phyloP scores from a whole-genome alignment of 2,113 vertebrate genomes.

The Craseonycteris thonglongyai region DNA sequence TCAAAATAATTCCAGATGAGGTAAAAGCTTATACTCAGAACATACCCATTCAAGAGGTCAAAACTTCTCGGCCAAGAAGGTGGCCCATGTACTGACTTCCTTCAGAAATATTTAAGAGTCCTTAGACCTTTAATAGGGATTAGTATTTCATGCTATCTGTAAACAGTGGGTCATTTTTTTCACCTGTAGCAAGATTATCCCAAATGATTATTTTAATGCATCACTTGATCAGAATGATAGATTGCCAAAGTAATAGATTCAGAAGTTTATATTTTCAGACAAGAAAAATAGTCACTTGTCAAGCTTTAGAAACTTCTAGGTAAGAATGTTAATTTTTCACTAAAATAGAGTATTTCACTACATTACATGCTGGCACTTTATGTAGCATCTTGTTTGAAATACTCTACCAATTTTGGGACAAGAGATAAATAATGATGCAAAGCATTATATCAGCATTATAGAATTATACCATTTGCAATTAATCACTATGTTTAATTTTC shows the following conservation, averaged over 20 bases:
- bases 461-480: background rate
- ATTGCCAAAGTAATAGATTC: background rate
- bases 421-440: background rate
- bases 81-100: background rate
- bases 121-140: slow-evolving; percentile 16
- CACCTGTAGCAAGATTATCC: background rate
- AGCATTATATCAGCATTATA: background rate
- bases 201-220: background rate
- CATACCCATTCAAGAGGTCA: background rate
- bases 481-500: background rate
- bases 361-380: background rate
- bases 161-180: background rate
- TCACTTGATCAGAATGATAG: background rate
- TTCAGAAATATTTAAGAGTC: background rate
- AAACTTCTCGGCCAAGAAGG: background rate
- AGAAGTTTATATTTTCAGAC: background rate
- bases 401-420: background rate
- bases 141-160: background rate
- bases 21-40: background rate
- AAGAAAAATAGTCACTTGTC: background rate
- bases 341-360: background rate
- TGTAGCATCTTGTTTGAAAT: background rate
- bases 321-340: background rate
- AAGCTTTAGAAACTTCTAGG: background rate
- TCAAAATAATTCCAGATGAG: background rate